phyloP scores from a whole-genome alignment of 2,888 invertebrate species.

The Rotaria magnacalcarata region DNA sequence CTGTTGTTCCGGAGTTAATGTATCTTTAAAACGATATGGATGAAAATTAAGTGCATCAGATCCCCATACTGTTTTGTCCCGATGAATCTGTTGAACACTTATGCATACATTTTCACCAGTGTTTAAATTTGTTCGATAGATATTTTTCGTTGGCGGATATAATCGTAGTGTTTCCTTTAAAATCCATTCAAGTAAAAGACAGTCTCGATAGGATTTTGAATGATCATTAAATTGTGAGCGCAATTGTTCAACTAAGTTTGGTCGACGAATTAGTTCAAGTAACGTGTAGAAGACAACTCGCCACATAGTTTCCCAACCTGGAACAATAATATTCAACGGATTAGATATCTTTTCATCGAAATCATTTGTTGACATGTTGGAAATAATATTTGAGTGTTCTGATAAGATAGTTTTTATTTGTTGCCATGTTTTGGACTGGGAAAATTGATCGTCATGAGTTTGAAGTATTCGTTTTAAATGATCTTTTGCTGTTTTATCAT shows the following conservation, averaged over 20 bases:
- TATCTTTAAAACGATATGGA: neutral
- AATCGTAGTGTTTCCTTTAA: neutral
- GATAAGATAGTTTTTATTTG: neutral
- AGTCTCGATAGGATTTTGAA: neutral
- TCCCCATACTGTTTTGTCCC: neutral
- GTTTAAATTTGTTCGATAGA: neutral
- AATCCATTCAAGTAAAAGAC: neutral
- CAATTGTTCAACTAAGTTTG: neutral
- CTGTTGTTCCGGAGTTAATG: neutral
- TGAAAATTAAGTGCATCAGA: neutral
- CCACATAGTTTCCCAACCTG: conserved; percentile 5
- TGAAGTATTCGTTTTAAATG: neutral
- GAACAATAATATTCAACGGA: neutral
- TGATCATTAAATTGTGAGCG: neutral
- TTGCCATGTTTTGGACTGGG: neutral
- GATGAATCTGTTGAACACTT: neutral
- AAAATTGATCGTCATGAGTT: neutral
- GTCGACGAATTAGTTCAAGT: neutral
- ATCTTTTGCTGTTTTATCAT: neutral
- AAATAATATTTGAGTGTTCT: neutral
- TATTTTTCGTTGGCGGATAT: neutral
- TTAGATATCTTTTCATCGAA: neutral
- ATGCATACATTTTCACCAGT: neutral
- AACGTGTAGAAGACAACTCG: neutral
- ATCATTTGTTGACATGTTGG: neutral